Evolutionary conservation across 2,113 vertebrate genomes (phyloP), one percentile per base, ranked within the genome.

Genomic region (human): DNA sequence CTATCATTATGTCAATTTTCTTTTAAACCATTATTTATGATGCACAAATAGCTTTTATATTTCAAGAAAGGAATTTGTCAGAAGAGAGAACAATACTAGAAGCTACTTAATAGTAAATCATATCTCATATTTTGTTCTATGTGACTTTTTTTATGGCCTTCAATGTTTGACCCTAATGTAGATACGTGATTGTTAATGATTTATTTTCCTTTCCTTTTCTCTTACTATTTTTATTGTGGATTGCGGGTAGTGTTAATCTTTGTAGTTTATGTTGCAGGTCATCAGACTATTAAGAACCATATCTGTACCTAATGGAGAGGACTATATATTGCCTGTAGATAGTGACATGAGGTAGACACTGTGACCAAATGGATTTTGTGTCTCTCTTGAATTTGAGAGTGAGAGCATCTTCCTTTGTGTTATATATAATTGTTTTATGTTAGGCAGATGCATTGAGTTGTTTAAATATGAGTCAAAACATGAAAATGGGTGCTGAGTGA

Each of bases 121-220:
- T 95, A 0, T 9, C 5, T 52, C 0, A 0, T 11, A 89, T 81
- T 96, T 32, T 55, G 35, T 4, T 8, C 32, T 91, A 93, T 84
- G 27, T 16, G 30, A 10, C 90, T 90, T 97, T 97, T 96, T 5
- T 8, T 43, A 22, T 76, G 89, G 12, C 73, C 61, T 27, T 93
- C 8, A 89, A 64, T 40, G 14, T 95, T 80, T 59, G 0, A 6
- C 7, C 6, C 27, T 93, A 92, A 64, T 13, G 14, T 66, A 14
- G 43, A 40, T 52, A 82, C 1, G 52, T 66, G 8, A 87, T 43
- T 45, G 27, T 78, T 9, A 55, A 17, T 70, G 3, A 32, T 82
- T 45, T 9, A 2, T 40, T 55, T 40, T 38, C 9, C 13, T 66
- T 40, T 8, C 8, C 12, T 76, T 64, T 76, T 45, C 45, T 86